Evolutionary conservation across 2,888 invertebrate species (phyloP).

Genomic region (Anagyrus pseudococci): DNA sequence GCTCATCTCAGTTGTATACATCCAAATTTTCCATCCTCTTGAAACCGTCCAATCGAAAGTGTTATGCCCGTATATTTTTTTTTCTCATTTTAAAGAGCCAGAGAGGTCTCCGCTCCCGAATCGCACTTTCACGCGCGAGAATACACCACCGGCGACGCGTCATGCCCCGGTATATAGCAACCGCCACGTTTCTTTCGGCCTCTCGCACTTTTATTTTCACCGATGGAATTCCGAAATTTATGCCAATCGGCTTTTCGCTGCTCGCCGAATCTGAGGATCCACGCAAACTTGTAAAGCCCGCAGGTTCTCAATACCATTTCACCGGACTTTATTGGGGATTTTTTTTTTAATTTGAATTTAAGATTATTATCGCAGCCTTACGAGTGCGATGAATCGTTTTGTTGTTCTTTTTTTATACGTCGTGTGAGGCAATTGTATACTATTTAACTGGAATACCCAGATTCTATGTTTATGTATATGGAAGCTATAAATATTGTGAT

Average conservation of each 20-base stretch:
- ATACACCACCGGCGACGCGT: no score
- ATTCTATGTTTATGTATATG: no score
- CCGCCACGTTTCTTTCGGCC: neutral
- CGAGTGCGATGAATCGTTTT: no score
- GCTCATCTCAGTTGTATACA: no score
- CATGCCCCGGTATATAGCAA: slow-evolving; percentile 14
- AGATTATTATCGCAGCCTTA: neutral
- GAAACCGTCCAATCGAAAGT: slow-evolving; percentile 10
- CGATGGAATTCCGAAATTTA: slow-evolving; percentile 29
- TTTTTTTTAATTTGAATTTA: neutral
- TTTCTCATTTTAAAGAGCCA: neutral
- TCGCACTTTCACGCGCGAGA: slow-evolving; percentile 28
- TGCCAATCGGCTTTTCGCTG: neutral
- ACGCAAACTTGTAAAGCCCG: neutral
- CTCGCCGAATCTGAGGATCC: no score
- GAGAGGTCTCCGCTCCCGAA: slow-evolving; percentile 11
- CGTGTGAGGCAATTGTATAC: no score
- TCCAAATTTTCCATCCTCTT: neutral
- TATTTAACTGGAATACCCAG: no score
- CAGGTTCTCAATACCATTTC: neutral
- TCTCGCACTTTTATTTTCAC: slow-evolving; percentile 32
- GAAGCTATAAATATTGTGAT: no score
- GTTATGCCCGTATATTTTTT: slow-evolving; percentile 9
- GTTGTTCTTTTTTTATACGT: no score
- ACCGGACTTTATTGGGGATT: neutral